These are phyloP conservation scores for Lerista edwardsae DNA, from an alignment of 2,797 vertebrate species.

Conservation along the genomic window DNA sequence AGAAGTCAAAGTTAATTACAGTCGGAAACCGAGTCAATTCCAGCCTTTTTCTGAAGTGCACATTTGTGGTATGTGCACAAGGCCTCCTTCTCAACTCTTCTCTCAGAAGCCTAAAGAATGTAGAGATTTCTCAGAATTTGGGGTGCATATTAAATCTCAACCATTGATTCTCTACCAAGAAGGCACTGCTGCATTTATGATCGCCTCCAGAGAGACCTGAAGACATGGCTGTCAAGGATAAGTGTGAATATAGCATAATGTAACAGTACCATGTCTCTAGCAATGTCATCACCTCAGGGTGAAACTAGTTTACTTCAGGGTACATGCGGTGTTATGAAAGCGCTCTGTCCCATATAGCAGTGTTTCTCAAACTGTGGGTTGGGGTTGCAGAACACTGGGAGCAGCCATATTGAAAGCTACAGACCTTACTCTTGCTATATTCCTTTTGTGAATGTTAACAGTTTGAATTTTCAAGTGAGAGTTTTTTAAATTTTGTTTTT, in stretches of 20 bases:
- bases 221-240: not conserved
- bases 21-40: not conserved
- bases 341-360: not conserved
- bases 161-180: not conserved
- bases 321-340: not conserved
- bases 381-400: no score
- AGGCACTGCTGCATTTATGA: not conserved
- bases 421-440: no score
- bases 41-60: not conserved
- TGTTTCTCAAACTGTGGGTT: no score
- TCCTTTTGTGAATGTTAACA: no score
- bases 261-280: not conserved
- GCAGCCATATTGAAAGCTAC: no score
- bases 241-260: not conserved
- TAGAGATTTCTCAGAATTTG: not conserved
- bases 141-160: no score
- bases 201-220: not conserved
- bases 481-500: no score
- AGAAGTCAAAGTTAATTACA: slow-evolving; percentile 16
- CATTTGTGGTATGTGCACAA: slow-evolving; percentile 28
- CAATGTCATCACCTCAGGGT: not conserved
- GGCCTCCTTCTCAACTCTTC: not conserved
- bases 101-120: not conserved
- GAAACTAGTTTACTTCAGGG: not conserved
- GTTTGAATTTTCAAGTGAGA: no score